Conservation (phyloP, 2,888 invertebrate genomes). For the Dicyrtomina minuta region DNA sequence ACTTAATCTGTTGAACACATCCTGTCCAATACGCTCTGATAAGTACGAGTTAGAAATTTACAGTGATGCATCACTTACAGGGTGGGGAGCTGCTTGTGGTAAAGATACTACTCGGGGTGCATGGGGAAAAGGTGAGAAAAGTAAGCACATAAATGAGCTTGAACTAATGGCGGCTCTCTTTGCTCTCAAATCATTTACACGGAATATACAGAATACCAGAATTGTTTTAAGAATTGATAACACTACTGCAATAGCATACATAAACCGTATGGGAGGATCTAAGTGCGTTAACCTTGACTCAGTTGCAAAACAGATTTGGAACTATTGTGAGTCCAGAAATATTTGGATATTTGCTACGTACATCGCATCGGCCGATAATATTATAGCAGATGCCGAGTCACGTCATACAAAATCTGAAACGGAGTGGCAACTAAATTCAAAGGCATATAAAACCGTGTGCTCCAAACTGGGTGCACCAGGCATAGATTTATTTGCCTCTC, state of each 20-base stretch:
- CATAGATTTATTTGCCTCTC: constrained; percentile 1
- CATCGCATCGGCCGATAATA: constrained; percentile 8
- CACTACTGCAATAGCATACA: constrained; percentile 34
- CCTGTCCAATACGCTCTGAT: not conserved
- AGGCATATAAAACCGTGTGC: not conserved
- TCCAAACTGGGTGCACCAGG: not conserved
- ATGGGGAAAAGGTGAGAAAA: constrained; percentile 1
- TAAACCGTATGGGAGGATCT: constrained; percentile 34
- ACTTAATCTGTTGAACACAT: not conserved
- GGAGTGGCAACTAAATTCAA: constrained; percentile 5
- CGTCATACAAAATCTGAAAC: not conserved
- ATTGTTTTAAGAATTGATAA: constrained; percentile 31
- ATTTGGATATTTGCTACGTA: constrained; percentile 22
- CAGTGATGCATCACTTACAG: constrained; percentile 28
- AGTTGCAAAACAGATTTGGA: constrained; percentile 28
- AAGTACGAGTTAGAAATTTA: constrained; percentile 11
- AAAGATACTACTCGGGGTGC: not conserved
- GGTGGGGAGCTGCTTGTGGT: constrained; percentile 26
- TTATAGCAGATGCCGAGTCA: constrained; percentile 7
- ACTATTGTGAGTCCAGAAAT: constrained; percentile 26
- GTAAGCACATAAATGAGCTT: not conserved
- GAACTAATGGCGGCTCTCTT: constrained; percentile 33
- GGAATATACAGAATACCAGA: not conserved
- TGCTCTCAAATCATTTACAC: constrained; percentile 7
- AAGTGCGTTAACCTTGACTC: not conserved